Evolutionary conservation across 2,797 vertebrate species (phyloP).

Genomic region (Momotus momota): DNA sequence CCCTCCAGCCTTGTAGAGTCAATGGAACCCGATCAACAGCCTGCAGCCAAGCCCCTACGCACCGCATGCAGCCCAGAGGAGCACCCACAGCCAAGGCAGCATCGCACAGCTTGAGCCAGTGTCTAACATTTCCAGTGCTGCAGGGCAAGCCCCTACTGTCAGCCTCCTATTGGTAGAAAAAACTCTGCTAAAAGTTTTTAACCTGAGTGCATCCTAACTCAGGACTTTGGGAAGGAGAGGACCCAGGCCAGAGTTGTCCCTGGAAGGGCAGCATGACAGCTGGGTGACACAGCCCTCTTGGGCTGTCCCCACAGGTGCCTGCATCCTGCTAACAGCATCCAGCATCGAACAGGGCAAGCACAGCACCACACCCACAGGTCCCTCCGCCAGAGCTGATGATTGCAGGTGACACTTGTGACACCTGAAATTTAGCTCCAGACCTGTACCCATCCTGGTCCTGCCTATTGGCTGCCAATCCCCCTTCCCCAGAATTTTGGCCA

Average conservation of each 20-base stretch:
- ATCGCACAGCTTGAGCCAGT: rapidly evolving
- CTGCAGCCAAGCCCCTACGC: background rate
- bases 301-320: background rate
- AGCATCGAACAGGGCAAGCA: rapidly evolving
- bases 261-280: background rate
- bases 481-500: background rate
- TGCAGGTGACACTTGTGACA: background rate
- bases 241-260: background rate
- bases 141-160: background rate
- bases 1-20: background rate
- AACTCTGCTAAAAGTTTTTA: background rate
- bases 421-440: too few relatives aligned
- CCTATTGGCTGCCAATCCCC: rapidly evolving
- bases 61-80: background rate
- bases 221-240: background rate
- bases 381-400: background rate
- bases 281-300: background rate
- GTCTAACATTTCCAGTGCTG: background rate
- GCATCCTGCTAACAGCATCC: background rate
- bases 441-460: background rate
- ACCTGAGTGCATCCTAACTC: background rate
- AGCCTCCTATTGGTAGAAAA: background rate
- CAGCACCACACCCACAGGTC: background rate
- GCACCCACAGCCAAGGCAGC: background rate
- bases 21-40: background rate